phyloP scores from a whole-genome alignment of 1,140 invertebrate species.

The Gryon sp. region DNA sequence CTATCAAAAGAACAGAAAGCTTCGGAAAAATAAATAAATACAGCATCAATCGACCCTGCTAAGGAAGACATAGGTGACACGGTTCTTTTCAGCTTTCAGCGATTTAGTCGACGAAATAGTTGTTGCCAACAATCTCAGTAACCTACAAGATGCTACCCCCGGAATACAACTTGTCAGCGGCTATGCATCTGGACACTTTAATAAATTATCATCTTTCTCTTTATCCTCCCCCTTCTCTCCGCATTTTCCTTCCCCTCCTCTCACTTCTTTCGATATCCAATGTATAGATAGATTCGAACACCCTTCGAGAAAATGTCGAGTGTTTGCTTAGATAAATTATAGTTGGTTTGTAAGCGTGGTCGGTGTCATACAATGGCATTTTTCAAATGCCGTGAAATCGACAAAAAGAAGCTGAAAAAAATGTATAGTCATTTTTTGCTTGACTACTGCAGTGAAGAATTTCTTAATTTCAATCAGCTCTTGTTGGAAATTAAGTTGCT shows the following conservation, averaged over 20 bases:
- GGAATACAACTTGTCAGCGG: constrained; percentile 65
- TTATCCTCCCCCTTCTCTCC: constrained; percentile 14
- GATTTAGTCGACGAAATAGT: constrained; percentile 51
- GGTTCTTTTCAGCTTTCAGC: constrained; percentile 23
- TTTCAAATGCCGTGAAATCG: constrained; percentile 31
- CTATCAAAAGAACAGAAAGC: constrained; percentile 20
- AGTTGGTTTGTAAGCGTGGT: constrained; percentile 14
- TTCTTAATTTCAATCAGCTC: constrained; percentile 43
- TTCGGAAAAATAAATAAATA: constrained; percentile 42
- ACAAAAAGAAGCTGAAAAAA: no score
- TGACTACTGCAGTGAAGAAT: constrained; percentile 18
- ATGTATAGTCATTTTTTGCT: constrained; percentile 6
- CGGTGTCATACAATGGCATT: constrained; percentile 23
- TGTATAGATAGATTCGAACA: constrained; percentile 47
- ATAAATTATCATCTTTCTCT: constrained; percentile 72
- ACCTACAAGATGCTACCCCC: constrained; percentile 58
- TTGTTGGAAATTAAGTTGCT: no score
- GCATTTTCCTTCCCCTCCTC: constrained; percentile 6
- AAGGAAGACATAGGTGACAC: constrained; percentile 40
- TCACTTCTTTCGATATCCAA: constrained; percentile 18
- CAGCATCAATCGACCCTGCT: constrained; percentile 1
- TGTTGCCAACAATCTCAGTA: constrained; percentile 13
- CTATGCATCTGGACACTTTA: constrained; percentile 70
- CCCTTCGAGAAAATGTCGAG: constrained; percentile 37
- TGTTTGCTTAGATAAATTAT: constrained; percentile 49